A percentile compares a stretch with the other conserved stretches of the same genome.
Evolutionary conservation across 2,797 vertebrate genomes (phyloP).

Genomic region (Poecilia picta): DNA sequence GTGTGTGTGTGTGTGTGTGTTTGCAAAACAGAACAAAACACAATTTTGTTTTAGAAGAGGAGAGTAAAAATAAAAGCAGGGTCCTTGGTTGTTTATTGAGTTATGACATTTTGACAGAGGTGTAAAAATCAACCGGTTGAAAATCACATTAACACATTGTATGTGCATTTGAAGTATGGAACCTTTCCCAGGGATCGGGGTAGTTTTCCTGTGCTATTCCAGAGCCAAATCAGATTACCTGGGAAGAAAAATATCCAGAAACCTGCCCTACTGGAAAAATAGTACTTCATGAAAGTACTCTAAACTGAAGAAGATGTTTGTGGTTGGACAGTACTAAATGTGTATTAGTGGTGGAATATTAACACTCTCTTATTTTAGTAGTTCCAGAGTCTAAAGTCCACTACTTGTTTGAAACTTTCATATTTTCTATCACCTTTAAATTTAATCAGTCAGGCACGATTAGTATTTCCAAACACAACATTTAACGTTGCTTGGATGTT

Average conservation of each 20-base stretch:
- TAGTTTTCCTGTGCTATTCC: background rate
- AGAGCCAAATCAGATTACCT: background rate
- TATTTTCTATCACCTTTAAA: background rate
- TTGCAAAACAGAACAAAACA: slow-evolving; percentile 4
- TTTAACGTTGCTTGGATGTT: background rate
- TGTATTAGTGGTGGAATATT: background rate
- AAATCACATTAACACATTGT: slow-evolving; percentile 60
- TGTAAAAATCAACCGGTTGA: slow-evolving; percentile 82
- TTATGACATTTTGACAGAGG: slow-evolving; percentile 68
- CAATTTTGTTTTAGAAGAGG: slow-evolving; percentile 10
- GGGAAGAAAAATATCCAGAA: background rate
- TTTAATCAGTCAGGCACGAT: background rate
- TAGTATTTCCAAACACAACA: background rate
- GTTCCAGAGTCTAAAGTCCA: background rate
- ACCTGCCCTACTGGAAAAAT: background rate
- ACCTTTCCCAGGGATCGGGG: background rate
- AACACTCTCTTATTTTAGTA: background rate
- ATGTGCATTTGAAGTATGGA: background rate
- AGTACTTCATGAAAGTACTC: background rate
- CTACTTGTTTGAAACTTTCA: background rate
- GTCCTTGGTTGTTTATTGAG: slow-evolving; percentile 71
- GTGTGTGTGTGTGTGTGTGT: background rate
- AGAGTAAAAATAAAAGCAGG: slow-evolving; percentile 15
- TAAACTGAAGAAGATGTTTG: background rate
- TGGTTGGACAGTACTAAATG: background rate